A percentile compares a stretch with the other conserved stretches of the same genome.
Conservation (phyloP, 2,888 invertebrate species). For the Sesia apiformis region DNA sequence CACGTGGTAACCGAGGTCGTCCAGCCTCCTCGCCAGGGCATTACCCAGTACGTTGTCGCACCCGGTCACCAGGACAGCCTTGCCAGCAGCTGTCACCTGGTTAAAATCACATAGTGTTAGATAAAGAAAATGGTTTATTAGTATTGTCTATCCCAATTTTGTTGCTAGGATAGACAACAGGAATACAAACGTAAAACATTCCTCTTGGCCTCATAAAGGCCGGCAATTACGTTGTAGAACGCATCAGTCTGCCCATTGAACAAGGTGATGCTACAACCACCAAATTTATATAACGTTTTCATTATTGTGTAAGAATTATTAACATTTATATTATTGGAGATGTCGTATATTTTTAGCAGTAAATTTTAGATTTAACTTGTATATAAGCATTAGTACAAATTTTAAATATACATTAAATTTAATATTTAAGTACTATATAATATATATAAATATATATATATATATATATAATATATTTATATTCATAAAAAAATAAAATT, state of each 20-base stretch:
- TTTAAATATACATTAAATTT: too few relatives aligned
- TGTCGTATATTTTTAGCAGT: too few relatives aligned
- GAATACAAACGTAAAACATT: too few relatives aligned
- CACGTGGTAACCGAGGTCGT: slow-evolving; percentile 90
- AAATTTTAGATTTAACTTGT: too few relatives aligned
- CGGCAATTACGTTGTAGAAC: too few relatives aligned
- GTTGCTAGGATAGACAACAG: background rate
- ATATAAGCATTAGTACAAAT: too few relatives aligned
- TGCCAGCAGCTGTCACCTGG: slow-evolving; percentile 87
- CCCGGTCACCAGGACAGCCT: slow-evolving; percentile 88
- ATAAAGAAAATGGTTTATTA: background rate
- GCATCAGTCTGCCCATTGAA: too few relatives aligned
- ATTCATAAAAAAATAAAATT: background rate
- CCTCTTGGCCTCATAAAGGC: too few relatives aligned
- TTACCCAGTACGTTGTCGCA: slow-evolving; percentile 86
- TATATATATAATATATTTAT: background rate
- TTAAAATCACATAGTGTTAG: slow-evolving; percentile 3
- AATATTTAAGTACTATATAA: background rate
- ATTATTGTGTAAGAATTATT: too few relatives aligned
- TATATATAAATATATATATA: background rate
- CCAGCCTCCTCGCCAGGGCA: slow-evolving; percentile 84
- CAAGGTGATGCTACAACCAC: too few relatives aligned
- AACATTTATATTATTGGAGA: too few relatives aligned
- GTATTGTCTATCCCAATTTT: background rate
- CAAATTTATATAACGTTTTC: too few relatives aligned